Base-by-base conservation (phyloP, 92 coral and sea anemone genomes). In the Umimayanthus chanpuru region DNA sequence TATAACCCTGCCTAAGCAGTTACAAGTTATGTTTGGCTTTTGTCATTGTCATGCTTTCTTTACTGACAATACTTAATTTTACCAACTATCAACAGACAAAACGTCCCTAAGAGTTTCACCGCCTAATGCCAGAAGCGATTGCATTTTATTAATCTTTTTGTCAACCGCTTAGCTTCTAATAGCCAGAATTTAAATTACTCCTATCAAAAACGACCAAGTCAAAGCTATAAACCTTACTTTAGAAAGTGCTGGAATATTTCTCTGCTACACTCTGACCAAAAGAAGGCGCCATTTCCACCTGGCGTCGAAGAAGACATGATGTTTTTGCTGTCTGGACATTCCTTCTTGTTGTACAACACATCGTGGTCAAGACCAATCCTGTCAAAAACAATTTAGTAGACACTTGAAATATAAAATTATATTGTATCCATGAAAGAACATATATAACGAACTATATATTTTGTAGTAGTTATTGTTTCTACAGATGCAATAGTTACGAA, bases 351-450 rank as follows among this genome's bases (percentile, higher is more conserved):
- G 41, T 41, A 82, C 12, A 41, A 15, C 6, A 26, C 41, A 20
- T 82, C 86, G 64, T 82, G 86, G 44, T 82, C 77, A 9, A 82
- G 77, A 14, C 86, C 86, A 43, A 82, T 70, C 86, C 86, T 82
- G 25, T 16, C 6, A 39, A n/a, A 21, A 3, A 38, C 39, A 64
- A 49, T 56, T 29, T 86, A 38, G 50, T 20, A 16, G 26, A 38
- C 9, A 6, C 1, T 20, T 41, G 65, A 32, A 55, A 73, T 14
- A 5, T 20, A 0, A 20, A 32, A 12, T 58, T 81, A 1, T 36
- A 77, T 20, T 76, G 10, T 18, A 76, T 12, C 44, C 2, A 20
- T 47, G 4, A 15, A 32, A 25, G 10, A 53, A 53, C 58, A 6
- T 44, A 47, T n/a, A n/a, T n/a, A 18, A 47, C 12, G 14, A 0